Conservation (phyloP, 2,888 invertebrate species). For the Craniophora ligustri region DNA sequence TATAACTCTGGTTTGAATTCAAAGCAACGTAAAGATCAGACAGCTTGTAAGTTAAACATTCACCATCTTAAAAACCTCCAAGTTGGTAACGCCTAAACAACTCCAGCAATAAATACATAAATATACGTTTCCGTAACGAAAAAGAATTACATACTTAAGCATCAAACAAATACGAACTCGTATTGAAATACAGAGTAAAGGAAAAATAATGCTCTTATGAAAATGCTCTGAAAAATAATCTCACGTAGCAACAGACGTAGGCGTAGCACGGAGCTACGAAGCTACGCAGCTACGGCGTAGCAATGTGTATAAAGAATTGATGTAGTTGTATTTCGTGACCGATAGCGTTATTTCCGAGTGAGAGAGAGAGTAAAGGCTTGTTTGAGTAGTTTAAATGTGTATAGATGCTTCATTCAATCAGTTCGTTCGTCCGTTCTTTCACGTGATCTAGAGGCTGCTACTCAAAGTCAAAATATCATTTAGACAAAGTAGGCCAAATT, state of each 20-base stretch:
- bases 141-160: slow-evolving; percentile 17
- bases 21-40: no score
- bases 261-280: slow-evolving; percentile 47
- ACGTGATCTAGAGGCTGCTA: no score
- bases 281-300: slow-evolving; percentile 53
- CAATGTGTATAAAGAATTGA: neutral
- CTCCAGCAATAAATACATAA: neutral
- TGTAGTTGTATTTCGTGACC: no score
- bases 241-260: slow-evolving; percentile 36
- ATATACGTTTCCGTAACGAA: slow-evolving; percentile 1
- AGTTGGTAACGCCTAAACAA: neutral
- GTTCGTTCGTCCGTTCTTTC: no score
- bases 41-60: neutral
- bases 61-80: neutral
- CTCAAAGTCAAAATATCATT: no score
- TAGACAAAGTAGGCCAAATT: no score
- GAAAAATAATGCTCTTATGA: slow-evolving; percentile 46
- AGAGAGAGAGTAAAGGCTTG: no score
- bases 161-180: slow-evolving; percentile 31
- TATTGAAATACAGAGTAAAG: slow-evolving; percentile 41
- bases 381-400: no score
- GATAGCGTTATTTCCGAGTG: no score
- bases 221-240: slow-evolving; percentile 41
- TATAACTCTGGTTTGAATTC: no score
- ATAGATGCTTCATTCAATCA: no score